Evolutionary conservation across 2,888 invertebrate species (phyloP).

Genomic region (Micoletzkya japonica): DNA sequence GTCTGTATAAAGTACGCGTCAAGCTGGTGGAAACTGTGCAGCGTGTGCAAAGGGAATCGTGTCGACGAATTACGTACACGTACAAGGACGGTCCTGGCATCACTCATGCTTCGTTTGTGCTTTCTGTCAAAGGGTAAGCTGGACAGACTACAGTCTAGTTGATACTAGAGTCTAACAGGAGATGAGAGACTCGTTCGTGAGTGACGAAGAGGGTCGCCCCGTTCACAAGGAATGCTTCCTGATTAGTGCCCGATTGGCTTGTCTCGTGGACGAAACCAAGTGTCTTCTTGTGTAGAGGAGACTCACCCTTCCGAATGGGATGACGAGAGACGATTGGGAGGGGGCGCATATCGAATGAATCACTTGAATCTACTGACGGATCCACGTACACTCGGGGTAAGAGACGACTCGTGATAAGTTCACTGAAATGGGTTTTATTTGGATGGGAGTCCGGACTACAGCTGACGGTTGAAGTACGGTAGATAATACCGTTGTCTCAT

Average conservation of each 20-base stretch:
- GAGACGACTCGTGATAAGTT: neutral
- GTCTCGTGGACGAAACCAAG: conserved; percentile 21
- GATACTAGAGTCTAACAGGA: conserved; percentile 8
- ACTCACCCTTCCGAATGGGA: conserved; percentile 6
- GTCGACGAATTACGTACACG: conserved; percentile 18
- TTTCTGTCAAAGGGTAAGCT: conserved; percentile 25
- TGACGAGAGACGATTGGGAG: neutral
- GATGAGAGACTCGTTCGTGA: conserved; percentile 9
- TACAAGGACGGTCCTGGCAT: conserved; percentile 20
- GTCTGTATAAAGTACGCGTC: too few relatives aligned
- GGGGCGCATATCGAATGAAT: neutral
- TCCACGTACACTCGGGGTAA: neutral
- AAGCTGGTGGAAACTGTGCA: too few relatives aligned
- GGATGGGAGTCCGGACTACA: neutral
- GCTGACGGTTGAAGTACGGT: too few relatives aligned
- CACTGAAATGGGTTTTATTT: conserved; percentile 1
- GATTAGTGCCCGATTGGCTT: conserved; percentile 7
- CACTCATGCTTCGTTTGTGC: conserved; percentile 24
- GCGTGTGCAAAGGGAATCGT: conserved; percentile 25
- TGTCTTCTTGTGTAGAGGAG: too few relatives aligned
- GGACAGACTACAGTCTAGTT: neutral
- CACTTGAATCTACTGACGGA: neutral
- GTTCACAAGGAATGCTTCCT: conserved; percentile 23
- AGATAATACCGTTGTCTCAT: too few relatives aligned
- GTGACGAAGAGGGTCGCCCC: conserved; percentile 23